phyloP scores from a whole-genome alignment of 2,797 vertebrate species.

The Takifugu rubripes region DNA sequence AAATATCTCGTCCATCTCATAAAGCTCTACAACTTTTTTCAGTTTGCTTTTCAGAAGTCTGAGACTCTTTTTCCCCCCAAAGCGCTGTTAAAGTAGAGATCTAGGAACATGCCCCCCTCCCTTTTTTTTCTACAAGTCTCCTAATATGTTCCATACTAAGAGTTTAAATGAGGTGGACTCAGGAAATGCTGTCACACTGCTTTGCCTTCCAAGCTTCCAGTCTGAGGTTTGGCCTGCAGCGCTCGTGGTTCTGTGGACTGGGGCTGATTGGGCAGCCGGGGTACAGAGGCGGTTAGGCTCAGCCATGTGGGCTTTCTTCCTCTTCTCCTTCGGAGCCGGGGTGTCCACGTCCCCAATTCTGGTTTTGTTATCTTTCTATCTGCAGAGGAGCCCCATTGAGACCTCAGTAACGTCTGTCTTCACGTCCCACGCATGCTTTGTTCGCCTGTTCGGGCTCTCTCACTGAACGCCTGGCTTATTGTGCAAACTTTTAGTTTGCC shows the following conservation, averaged over 20 bases:
- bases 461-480: not conserved
- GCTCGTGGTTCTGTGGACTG: constrained; percentile 70
- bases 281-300: constrained; percentile 63
- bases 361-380: constrained; percentile 48
- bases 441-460: constrained; percentile 1
- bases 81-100: constrained; percentile 75
- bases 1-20: constrained; percentile 52
- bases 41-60: constrained; percentile 64
- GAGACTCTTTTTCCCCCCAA: constrained; percentile 52
- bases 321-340: constrained; percentile 57
- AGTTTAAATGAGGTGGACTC: constrained; percentile 80
- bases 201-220: constrained; percentile 79
- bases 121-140: constrained; percentile 59
- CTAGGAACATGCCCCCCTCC: constrained; percentile 58
- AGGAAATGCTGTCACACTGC: constrained; percentile 81
- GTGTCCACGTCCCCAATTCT: constrained; percentile 64
- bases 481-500: constrained; percentile 4
- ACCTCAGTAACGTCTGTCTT: constrained; percentile 12
- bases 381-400: constrained; percentile 26
- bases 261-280: constrained; percentile 65
- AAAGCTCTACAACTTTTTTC: constrained; percentile 52
- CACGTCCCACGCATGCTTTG: constrained; percentile 4
- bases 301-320: constrained; percentile 70
- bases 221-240: constrained; percentile 68
- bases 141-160: constrained; percentile 86